Base-by-base conservation (phyloP, 2,888 invertebrate species). In the Invenusta paracnida region DNA sequence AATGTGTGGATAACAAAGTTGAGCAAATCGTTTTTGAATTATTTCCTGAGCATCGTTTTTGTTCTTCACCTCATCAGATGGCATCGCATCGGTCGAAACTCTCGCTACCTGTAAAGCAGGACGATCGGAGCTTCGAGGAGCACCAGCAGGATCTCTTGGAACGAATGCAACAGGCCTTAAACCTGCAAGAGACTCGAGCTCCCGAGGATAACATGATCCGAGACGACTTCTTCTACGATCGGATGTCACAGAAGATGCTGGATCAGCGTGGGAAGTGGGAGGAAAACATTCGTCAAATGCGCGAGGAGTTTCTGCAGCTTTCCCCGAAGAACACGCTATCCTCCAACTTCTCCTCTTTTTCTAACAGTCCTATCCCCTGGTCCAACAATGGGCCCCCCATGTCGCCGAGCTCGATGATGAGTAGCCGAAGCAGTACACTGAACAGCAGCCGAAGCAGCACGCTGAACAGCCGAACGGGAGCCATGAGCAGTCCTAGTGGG, bases 21-120 rank as follows among this genome's bases (percentile, higher is more conserved):
- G n/a, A n/a, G n/a, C n/a, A n/a, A n/a, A n/a, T n/a, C n/a, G n/a
- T n/a, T n/a, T n/a, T n/a, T n/a, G n/a, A n/a, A n/a, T n/a, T n/a
- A n/a, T n/a, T n/a, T n/a, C n/a, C n/a, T n/a, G n/a, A n/a, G n/a
- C n/a, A n/a, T n/a, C n/a, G n/a, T n/a, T n/a, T n/a, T n/a, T n/a
- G n/a, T n/a, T n/a, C n/a, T n/a, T n/a, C n/a, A n/a, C n/a, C n/a
- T n/a, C n/a, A n/a, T n/a, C 48, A 48, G 48, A 48, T 48, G 79
- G 5, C 79, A 79, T 79, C 79, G 11, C 23, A 13, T 28, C 79
- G 91, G 86, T 89, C 90, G 1, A 91, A 91, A 87, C 88, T 91
- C 23, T 90, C 89, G 87, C 90, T 91, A 83, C 91, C 91, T 1
- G 90, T 91, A 79, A 89, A 90, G 85, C 88, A 89, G 87, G 91